Percentiles rank a stretch among this genome's conserved stretches.
These are phyloP conservation scores for Nomia melanderi DNA, from an alignment of 1,140 invertebrate species.

Conservation along the genomic window DNA sequence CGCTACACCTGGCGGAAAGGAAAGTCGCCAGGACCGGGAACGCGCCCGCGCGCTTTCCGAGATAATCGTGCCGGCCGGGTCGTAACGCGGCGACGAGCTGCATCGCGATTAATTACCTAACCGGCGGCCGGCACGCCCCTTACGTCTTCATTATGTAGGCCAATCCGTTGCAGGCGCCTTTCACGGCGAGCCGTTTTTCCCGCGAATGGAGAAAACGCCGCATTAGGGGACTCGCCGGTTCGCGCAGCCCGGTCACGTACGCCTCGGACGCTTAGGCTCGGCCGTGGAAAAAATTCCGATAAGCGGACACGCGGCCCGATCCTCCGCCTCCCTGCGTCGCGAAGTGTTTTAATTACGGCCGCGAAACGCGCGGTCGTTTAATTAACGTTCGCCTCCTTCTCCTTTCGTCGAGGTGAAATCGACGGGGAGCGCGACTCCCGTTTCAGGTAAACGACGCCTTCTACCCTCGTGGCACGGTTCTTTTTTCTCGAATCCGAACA, in stretches of 20 bases:
- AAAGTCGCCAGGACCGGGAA: slow-evolving; percentile 6
- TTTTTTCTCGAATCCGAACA: background rate
- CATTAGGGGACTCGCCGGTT: slow-evolving; percentile 72
- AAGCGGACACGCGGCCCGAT: slow-evolving; percentile 58
- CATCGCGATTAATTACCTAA: slow-evolving; percentile 64
- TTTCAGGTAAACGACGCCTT: background rate
- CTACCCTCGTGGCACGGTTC: background rate
- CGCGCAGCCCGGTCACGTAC: slow-evolving; percentile 67
- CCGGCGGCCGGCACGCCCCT: slow-evolving; percentile 42
- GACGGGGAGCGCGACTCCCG: background rate
- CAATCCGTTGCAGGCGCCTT: slow-evolving; percentile 71
- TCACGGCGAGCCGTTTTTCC: slow-evolving; percentile 38
- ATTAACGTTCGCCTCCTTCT: slow-evolving; percentile 9
- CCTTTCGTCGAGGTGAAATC: background rate
- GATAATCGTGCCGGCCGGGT: slow-evolving; percentile 49
- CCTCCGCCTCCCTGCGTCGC: slow-evolving; percentile 15
- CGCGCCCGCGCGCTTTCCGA: slow-evolving; percentile 20
- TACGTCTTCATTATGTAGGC: slow-evolving; percentile 73
- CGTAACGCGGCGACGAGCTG: slow-evolving; percentile 42
- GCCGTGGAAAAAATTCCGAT: slow-evolving; percentile 69
- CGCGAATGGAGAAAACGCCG: slow-evolving; percentile 64
- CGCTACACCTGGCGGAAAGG: slow-evolving; percentile 28
- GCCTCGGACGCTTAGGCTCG: slow-evolving; percentile 11
- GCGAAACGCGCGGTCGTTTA: slow-evolving; percentile 15
- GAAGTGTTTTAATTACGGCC: slow-evolving; percentile 34